Evolutionary conservation across 2,797 vertebrate species (phyloP).

Genomic region (Kryptopterus vitreolus): DNA sequence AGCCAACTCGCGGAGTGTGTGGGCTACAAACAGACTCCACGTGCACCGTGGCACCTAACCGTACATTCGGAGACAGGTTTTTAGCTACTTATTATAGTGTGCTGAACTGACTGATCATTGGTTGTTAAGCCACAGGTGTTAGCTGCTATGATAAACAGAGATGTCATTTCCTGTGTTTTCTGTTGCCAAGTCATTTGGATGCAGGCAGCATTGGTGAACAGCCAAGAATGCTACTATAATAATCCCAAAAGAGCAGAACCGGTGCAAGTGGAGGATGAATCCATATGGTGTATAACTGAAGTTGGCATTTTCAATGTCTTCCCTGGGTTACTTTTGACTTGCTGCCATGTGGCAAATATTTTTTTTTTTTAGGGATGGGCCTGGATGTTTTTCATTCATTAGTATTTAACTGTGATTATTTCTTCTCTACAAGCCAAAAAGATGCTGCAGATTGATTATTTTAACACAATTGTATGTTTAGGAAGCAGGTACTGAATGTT

Average conservation of each 20-base stretch:
- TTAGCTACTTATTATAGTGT: conserved; percentile 15
- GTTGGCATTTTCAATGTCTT: conserved; percentile 11
- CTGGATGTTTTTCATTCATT: neutral
- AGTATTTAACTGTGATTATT: neutral
- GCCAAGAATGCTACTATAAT: conserved; percentile 34
- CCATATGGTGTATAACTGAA: conserved; percentile 28
- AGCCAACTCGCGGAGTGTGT: neutral
- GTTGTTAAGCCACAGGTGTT: conserved; percentile 26
- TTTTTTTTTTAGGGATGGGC: neutral
- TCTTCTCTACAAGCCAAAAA: neutral
- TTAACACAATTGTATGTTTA: neutral
- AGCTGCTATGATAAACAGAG: conserved; percentile 32
- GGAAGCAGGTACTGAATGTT: neutral
- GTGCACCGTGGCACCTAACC: neutral
- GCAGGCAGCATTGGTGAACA: conserved; percentile 28
- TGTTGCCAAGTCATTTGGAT: conserved; percentile 40
- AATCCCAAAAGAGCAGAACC: conserved; percentile 32
- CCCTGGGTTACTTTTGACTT: neutral
- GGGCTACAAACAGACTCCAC: neutral
- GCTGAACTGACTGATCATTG: conserved; percentile 11
- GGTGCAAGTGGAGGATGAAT: conserved; percentile 34
- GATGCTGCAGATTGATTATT: neutral
- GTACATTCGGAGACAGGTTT: neutral
- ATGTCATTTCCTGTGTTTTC: conserved; percentile 32
- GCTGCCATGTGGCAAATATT: neutral